Percentiles rank a stretch among this genome's conserved stretches.
phyloP scores from a whole-genome alignment of 2,797 vertebrate species.

The Tenualosa thibaudeaui region DNA sequence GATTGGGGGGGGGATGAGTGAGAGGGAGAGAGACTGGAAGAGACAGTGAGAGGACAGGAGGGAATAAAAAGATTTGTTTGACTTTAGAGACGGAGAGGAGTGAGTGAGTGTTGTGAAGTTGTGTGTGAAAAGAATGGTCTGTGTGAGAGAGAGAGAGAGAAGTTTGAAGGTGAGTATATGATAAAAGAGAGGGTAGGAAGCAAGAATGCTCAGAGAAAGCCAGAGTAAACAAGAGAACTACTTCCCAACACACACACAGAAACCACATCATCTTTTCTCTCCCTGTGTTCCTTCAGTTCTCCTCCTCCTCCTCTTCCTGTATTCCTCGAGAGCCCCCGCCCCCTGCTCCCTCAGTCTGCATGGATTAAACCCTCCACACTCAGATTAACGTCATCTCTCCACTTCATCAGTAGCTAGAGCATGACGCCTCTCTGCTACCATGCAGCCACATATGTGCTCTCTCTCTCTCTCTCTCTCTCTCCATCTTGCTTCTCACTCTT shows the following conservation, averaged over 20 bases:
- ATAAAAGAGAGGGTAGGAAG: too few species aligned
- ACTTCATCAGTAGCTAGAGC: background rate
- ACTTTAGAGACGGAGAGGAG: background rate
- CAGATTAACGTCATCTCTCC: conserved; percentile 12
- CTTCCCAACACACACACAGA: background rate
- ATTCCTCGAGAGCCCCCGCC: background rate
- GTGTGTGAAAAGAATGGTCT: background rate
- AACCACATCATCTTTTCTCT: background rate
- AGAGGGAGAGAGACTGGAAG: background rate
- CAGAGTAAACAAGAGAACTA: background rate
- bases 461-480: background rate
- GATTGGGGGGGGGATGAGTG: too few species aligned
- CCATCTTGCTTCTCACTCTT: background rate
- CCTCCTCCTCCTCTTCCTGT: background rate
- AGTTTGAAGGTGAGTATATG: too few species aligned
- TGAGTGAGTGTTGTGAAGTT: background rate
- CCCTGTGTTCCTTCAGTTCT: background rate
- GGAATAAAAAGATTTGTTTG: too few species aligned
- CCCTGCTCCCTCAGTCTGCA: background rate
- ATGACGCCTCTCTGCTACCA: background rate
- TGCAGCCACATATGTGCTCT: background rate
- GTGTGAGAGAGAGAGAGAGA: background rate
- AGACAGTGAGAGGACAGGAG: too few species aligned
- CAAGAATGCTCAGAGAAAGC: background rate
- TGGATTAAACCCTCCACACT: conserved; percentile 15